phyloP scores from a whole-genome alignment of 2,797 vertebrate species.

The Phrynocephalus forsythii region DNA sequence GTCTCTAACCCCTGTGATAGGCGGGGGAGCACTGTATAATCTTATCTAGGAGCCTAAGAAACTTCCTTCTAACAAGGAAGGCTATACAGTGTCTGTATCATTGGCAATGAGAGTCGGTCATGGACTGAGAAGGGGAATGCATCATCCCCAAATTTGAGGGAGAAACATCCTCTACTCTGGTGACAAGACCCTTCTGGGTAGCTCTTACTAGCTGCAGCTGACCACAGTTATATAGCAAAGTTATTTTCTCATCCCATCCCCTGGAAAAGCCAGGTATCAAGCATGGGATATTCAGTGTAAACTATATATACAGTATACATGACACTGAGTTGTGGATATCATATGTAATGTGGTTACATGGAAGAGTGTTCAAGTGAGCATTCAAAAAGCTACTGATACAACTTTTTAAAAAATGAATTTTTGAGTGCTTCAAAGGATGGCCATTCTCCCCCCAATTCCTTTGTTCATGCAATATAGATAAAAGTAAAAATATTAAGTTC shows the following conservation, averaged over 20 bases:
- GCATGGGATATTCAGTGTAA: neutral
- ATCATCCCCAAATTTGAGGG: too few species aligned
- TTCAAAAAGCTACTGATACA: neutral
- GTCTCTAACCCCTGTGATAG: too few species aligned
- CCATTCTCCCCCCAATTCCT: conserved; percentile 15
- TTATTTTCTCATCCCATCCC: neutral
- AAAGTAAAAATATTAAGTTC: conserved; percentile 36
- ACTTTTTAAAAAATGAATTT: neutral
- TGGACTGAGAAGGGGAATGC: too few species aligned
- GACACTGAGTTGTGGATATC: neutral
- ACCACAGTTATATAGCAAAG: neutral
- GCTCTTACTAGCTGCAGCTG: neutral
- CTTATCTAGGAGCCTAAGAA: neutral
- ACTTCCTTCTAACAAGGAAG: neutral
- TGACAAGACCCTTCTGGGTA: neutral
- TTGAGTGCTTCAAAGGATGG: conserved; percentile 8
- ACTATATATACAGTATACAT: neutral
- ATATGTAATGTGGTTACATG: neutral
- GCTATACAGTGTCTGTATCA: too few species aligned
- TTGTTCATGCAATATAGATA: conserved; percentile 4
- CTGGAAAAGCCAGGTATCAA: neutral
- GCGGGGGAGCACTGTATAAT: too few species aligned
- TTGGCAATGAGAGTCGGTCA: too few species aligned
- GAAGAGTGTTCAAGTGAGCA: neutral
- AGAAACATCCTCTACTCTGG: too few species aligned